Evolutionary conservation across 2,888 invertebrate species (phyloP).

Genomic region (Charanyca ferruginea): DNA sequence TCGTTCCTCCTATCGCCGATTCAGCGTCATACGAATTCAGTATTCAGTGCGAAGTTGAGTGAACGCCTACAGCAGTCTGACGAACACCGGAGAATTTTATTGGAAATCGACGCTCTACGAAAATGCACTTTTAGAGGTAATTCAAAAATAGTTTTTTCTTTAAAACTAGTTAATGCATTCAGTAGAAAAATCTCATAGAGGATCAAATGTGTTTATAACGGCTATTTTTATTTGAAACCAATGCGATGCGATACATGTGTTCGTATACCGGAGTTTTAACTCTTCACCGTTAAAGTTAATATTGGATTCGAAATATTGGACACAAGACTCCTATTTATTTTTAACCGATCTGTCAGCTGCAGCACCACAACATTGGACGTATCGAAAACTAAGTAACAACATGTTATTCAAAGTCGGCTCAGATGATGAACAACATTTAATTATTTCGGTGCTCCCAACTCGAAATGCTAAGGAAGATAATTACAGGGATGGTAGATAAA

Average conservation of each 20-base stretch:
- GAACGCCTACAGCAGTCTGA: constrained; percentile 60
- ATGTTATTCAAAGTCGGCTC: constrained; percentile 21
- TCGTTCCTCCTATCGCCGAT: constrained; percentile 70
- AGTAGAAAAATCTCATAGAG: constrained; percentile 44
- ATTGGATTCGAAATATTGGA: constrained; percentile 67
- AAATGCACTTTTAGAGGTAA: constrained; percentile 65
- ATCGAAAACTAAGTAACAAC: constrained; percentile 20
- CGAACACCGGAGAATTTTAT: constrained; percentile 62
- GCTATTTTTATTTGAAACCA: constrained; percentile 35
- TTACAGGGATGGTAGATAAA: constrained; percentile 69
- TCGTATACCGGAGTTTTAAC: constrained; percentile 48
- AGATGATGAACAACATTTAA: constrained; percentile 59
- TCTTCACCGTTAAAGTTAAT: constrained; percentile 59
- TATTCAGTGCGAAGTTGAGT: constrained; percentile 74
- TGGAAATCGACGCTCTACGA: constrained; percentile 58
- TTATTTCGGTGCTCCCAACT: constrained; percentile 45
- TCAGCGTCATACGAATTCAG: constrained; percentile 76
- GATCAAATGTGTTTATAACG: constrained; percentile 13
- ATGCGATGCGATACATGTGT: constrained; percentile 21
- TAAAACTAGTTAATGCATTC: constrained; percentile 53
- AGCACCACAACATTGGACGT: constrained; percentile 25
- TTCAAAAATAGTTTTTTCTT: constrained; percentile 50
- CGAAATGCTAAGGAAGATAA: constrained; percentile 63
- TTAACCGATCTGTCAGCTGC: constrained; percentile 48
- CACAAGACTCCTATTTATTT: constrained; percentile 40